These are phyloP conservation scores for Frankliniella intonsa DNA, from an alignment of 2,888 invertebrate species.

Conservation along the genomic window DNA sequence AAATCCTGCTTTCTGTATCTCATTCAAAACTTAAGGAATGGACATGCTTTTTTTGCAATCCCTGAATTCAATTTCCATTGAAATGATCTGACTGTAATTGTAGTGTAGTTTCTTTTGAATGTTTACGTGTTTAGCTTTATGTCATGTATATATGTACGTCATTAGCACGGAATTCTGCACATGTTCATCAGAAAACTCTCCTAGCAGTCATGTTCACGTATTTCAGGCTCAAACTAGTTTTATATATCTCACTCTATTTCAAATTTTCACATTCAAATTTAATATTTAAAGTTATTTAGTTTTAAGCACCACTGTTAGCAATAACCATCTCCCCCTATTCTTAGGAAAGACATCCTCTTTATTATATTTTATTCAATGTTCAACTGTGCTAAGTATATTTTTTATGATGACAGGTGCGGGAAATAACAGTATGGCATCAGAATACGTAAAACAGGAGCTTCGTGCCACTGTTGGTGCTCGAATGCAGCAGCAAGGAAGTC, in stretches of 20 bases:
- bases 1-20: slow-evolving; percentile 9
- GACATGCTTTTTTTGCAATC: neutral
- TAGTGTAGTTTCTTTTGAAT: slow-evolving; percentile 24
- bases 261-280: neutral
- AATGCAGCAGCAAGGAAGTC: slow-evolving; percentile 52
- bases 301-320: neutral
- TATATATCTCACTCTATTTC: neutral
- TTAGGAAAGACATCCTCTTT: slow-evolving; percentile 18
- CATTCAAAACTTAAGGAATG: slow-evolving; percentile 4
- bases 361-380: neutral
- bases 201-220: neutral
- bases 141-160: neutral
- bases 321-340: neutral
- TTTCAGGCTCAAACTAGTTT: slow-evolving; percentile 1
- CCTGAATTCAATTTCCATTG: neutral
- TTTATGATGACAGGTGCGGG: slow-evolving; percentile 46
- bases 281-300: neutral
- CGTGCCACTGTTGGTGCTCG: slow-evolving; percentile 83
- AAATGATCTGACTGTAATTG: slow-evolving; percentile 1
- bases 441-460: slow-evolving; percentile 87
- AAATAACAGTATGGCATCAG: slow-evolving; percentile 57
- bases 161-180: slow-evolving; percentile 19
- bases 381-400: neutral
- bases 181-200: neutral
- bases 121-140: slow-evolving; percentile 21